Evolutionary conservation across 64 coral and sea anemone species (phyloP).

Genomic region (Pachyseris speciosa): DNA sequence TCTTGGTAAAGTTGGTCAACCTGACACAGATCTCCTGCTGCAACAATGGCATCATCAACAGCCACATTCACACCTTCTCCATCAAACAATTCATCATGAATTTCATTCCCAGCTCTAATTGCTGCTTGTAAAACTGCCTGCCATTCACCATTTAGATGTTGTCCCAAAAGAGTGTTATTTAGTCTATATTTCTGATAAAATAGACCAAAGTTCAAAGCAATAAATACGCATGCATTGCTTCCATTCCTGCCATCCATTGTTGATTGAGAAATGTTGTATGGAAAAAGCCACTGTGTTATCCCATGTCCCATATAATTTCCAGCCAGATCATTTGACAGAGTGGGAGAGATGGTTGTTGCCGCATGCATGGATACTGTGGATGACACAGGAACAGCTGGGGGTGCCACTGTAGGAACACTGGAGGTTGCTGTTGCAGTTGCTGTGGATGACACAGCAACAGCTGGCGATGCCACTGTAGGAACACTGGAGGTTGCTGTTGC

Average conservation of each 20-base stretch:
- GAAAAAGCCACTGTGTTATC: not conserved
- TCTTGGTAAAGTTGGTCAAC: not conserved
- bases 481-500: too few species aligned
- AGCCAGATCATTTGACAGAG: too few species aligned
- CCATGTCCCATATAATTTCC: not conserved
- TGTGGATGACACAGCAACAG: too few species aligned
- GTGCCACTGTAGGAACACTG: too few species aligned
- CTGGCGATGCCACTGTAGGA: too few species aligned
- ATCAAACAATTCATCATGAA: slow-evolving; percentile 42
- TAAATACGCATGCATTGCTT: not conserved
- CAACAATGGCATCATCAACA: slow-evolving; percentile 7
- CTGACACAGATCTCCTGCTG: not conserved
- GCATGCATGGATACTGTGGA: too few species aligned
- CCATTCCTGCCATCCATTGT: not conserved
- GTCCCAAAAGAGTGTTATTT: not conserved
- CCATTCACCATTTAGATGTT: not conserved
- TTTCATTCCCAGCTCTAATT: not conserved
- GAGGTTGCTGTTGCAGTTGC: too few species aligned
- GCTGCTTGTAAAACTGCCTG: not conserved
- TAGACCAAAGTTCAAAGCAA: too few species aligned
- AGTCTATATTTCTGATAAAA: not conserved
- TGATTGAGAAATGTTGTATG: not conserved
- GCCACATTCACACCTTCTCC: not conserved
- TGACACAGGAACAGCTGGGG: too few species aligned
- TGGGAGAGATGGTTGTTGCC: too few species aligned